A percentile compares a stretch with the other conserved stretches of the same genome.
Evolutionary conservation across 2,113 vertebrate species (phyloP).

Genomic region (Actenoides lindsayi): DNA sequence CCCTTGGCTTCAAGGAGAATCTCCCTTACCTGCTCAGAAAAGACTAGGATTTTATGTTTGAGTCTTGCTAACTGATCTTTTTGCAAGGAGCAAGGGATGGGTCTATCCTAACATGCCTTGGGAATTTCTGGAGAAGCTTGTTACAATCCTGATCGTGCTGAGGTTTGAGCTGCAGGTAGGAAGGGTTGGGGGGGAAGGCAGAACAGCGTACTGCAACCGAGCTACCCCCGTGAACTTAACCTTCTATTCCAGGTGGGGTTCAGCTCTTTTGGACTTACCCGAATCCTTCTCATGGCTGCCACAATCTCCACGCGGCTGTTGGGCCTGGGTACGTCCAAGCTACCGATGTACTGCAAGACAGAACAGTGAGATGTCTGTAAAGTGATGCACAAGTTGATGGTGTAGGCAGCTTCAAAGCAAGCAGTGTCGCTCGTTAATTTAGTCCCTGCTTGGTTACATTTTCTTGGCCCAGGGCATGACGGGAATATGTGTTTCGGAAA

Average conservation of each 20-base stretch:
- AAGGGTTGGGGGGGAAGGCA: neutral
- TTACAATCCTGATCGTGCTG: neutral
- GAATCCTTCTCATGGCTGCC: slow-evolving; percentile 90
- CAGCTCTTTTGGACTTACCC: slow-evolving; percentile 78
- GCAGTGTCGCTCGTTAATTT: neutral
- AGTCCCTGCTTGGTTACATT: neutral
- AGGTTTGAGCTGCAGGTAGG: neutral
- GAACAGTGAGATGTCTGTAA: neutral
- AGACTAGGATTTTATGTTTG: neutral
- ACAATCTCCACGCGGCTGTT: slow-evolving; percentile 95
- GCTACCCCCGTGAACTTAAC: neutral
- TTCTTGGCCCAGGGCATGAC: neutral
- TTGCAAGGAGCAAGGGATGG: neutral
- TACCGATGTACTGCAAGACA: slow-evolving; percentile 84
- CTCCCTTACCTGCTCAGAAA: neutral
- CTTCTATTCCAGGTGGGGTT: neutral
- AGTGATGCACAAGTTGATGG: neutral
- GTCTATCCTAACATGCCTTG: neutral
- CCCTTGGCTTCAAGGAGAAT: neutral
- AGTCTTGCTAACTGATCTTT: neutral
- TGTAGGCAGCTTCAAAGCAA: neutral
- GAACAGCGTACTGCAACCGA: neutral
- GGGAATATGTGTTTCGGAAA: neutral
- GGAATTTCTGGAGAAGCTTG: neutral
- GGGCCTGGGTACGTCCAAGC: slow-evolving; percentile 88